A percentile compares a stretch with the other conserved stretches of the same genome.
Conservation (phyloP, 1,140 invertebrate genomes). For the Neodiprion lecontei region DNA sequence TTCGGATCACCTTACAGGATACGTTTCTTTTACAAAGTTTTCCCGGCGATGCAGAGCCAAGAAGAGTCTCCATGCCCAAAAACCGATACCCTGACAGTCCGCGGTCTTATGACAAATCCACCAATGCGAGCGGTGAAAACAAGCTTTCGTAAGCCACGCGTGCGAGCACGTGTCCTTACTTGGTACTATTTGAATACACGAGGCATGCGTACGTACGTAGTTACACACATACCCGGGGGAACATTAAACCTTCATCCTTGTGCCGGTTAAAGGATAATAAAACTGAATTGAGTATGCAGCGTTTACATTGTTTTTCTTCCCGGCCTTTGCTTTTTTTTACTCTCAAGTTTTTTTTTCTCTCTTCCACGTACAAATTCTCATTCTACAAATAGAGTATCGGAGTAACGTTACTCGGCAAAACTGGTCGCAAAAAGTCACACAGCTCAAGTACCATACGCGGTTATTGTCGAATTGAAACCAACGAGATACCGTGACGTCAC, state of each 20-base stretch:
- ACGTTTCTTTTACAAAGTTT: too few relatives aligned
- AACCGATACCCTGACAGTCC: too few relatives aligned
- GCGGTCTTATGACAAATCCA: too few relatives aligned
- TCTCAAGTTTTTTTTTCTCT: neutral
- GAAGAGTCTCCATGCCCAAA: too few relatives aligned
- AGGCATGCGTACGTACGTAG: neutral
- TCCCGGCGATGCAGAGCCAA: too few relatives aligned
- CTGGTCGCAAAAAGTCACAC: neutral
- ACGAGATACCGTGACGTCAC: neutral
- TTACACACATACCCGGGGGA: neutral
- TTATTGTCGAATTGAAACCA: neutral
- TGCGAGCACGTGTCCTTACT: too few relatives aligned
- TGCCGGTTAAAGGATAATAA: conserved; percentile 1
- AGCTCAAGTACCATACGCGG: neutral
- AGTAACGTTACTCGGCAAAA: neutral
- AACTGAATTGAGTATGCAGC: neutral
- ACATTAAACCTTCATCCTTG: conserved; percentile 1
- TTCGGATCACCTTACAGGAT: too few relatives aligned
- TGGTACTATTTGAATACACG: too few relatives aligned
- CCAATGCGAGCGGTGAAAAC: too few relatives aligned
- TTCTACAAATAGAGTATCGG: neutral
- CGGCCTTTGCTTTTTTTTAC: neutral
- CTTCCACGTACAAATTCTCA: neutral
- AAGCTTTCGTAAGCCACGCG: too few relatives aligned
- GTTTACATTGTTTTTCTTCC: neutral